A percentile compares a stretch with the other conserved stretches of the same genome.
Evolutionary conservation across 2,113 vertebrate genomes (phyloP).

Genomic region (Pogonocichla stellata): DNA sequence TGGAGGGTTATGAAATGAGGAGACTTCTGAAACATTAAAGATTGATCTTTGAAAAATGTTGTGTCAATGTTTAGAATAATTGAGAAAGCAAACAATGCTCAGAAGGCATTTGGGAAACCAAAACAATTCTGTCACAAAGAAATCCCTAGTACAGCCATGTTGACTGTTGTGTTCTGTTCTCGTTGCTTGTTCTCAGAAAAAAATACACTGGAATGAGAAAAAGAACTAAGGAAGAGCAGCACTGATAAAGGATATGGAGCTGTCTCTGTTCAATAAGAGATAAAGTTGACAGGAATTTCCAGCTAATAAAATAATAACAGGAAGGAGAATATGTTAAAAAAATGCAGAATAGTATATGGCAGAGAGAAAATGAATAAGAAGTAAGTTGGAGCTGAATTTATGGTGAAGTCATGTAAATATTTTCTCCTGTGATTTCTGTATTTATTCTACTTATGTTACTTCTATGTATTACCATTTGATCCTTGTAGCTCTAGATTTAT

Average conservation of each 20-base stretch:
- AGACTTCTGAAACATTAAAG: not conserved
- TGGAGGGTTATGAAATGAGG: not conserved
- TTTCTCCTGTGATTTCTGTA: not conserved
- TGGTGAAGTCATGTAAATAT: not conserved
- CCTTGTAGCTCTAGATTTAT: not conserved
- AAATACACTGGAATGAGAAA: not conserved
- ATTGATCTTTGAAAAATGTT: not conserved
- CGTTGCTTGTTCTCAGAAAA: not conserved
- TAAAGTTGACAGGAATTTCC: not conserved
- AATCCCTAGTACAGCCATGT: fast-evolving
- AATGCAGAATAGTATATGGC: not conserved
- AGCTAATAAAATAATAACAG: not conserved
- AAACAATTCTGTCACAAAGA: not conserved
- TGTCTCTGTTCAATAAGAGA: not conserved
- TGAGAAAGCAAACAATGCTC: not conserved
- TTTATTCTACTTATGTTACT: not conserved
- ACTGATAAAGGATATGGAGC: not conserved
- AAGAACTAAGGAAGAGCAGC: not conserved
- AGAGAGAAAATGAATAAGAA: not conserved
- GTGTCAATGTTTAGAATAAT: not conserved
- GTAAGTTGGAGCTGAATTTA: not conserved
- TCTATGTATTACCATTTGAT: not conserved
- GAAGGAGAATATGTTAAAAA: not conserved
- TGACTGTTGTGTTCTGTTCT: not conserved
- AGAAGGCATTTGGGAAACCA: not conserved